These are phyloP conservation scores for Montipora efflorescens DNA, from an alignment of 64 coral and sea anemone species.

Conservation along the genomic window DNA sequence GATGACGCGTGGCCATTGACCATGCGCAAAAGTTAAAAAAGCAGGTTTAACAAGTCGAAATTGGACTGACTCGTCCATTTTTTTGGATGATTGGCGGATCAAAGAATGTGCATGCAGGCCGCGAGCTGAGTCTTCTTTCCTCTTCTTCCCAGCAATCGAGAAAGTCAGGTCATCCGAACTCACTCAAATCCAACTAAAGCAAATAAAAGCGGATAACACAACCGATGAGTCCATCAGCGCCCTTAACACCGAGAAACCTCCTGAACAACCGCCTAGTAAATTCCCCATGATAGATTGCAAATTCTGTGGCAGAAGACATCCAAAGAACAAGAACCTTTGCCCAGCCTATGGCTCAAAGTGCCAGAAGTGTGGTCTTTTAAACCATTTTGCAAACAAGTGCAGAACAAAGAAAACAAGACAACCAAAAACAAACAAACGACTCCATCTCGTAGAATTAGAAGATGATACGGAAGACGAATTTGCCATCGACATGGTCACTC, in stretches of 20 bases:
- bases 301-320: constrained; percentile 47
- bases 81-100: no score
- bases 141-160: constrained; percentile 1
- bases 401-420: no score
- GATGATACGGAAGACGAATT: neutral
- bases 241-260: constrained; percentile 15
- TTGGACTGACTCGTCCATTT: no score
- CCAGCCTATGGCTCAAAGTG: no score
- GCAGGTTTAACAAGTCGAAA: no score
- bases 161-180: constrained; percentile 32
- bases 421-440: neutral
- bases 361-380: no score
- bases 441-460: neutral
- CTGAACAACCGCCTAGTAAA: constrained; percentile 26
- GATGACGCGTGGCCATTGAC: no score
- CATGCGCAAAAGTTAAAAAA: no score
- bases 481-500: neutral
- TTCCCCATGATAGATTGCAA: constrained; percentile 36
- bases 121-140: no score
- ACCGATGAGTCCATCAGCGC: constrained; percentile 36
- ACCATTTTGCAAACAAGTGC: no score
- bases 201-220: constrained; percentile 41
- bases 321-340: constrained; percentile 11
- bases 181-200: constrained; percentile 47
- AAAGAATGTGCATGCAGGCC: no score